These are phyloP conservation scores for Ferdinandea cuprea DNA, from an alignment of 2,888 invertebrate species.

Conservation along the genomic window DNA sequence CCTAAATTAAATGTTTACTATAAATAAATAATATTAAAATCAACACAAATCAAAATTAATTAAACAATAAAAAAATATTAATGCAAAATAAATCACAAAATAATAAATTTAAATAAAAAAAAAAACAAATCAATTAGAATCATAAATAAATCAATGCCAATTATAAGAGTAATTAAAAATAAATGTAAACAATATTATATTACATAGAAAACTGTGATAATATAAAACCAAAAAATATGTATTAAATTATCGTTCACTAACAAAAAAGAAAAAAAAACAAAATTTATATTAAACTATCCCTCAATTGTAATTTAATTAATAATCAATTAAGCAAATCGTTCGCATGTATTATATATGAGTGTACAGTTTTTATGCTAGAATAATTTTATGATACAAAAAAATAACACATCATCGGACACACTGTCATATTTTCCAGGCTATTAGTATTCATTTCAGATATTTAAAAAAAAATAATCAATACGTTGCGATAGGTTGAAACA, in stretches of 20 bases:
- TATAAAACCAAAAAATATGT: constrained; percentile 52
- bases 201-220: constrained; percentile 73
- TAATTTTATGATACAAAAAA: background rate
- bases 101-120: constrained; percentile 17
- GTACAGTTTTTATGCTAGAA: constrained; percentile 45
- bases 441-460: constrained; percentile 37
- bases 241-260: constrained; percentile 41
- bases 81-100: constrained; percentile 11
- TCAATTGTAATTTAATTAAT: constrained; percentile 47
- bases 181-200: constrained; percentile 47
- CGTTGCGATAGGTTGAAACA: no score
- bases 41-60: constrained; percentile 51
- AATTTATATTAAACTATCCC: constrained; percentile 26
- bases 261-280: constrained; percentile 3
- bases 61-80: constrained; percentile 6
- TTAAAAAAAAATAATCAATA: no score
- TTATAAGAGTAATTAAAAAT: constrained; percentile 38
- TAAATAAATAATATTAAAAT: constrained; percentile 29
- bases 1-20: constrained; percentile 49
- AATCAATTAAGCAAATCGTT: constrained; percentile 48
- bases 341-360: constrained; percentile 16
- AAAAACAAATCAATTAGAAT: constrained; percentile 17
- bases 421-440: constrained; percentile 23
- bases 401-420: constrained; percentile 20
- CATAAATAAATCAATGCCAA: constrained; percentile 57